Conservation (phyloP, 2,113 vertebrate species). For the Geococcyx californianus region DNA sequence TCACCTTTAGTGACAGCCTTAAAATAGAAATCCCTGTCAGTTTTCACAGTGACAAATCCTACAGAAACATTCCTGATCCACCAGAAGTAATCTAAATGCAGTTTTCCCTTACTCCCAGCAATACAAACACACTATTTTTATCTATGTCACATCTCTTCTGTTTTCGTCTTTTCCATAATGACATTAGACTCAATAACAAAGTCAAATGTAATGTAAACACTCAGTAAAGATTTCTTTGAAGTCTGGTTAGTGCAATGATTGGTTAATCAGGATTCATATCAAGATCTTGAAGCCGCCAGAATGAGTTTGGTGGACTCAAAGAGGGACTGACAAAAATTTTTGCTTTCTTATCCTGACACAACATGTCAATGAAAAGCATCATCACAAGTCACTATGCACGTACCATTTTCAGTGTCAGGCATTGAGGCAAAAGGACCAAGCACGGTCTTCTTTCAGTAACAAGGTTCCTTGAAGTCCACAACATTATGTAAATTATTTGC, state of each 20-base stretch:
- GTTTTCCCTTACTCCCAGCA: neutral
- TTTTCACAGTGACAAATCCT: neutral
- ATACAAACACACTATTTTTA: neutral
- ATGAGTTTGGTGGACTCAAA: neutral
- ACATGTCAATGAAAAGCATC: neutral
- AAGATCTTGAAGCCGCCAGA: neutral
- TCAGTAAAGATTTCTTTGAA: neutral
- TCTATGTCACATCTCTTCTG: neutral
- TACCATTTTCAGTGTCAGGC: neutral
- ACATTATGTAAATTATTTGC: neutral
- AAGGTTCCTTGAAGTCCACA: neutral
- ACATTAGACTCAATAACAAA: neutral
- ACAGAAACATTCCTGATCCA: neutral
- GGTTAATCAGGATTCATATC: neutral
- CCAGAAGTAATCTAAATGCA: neutral
- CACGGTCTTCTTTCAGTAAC: neutral
- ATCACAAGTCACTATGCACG: neutral
- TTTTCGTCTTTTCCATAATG: neutral
- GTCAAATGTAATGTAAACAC: neutral
- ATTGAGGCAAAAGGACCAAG: neutral
- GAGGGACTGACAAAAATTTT: neutral
- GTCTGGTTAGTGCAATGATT: neutral
- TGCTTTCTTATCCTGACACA: neutral
- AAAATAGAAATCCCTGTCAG: constrained; percentile 25
- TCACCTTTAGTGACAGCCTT: neutral